These are phyloP conservation scores for Bombus sibiricus DNA, from an alignment of 1,140 invertebrate genomes.

Conservation along the genomic window DNA sequence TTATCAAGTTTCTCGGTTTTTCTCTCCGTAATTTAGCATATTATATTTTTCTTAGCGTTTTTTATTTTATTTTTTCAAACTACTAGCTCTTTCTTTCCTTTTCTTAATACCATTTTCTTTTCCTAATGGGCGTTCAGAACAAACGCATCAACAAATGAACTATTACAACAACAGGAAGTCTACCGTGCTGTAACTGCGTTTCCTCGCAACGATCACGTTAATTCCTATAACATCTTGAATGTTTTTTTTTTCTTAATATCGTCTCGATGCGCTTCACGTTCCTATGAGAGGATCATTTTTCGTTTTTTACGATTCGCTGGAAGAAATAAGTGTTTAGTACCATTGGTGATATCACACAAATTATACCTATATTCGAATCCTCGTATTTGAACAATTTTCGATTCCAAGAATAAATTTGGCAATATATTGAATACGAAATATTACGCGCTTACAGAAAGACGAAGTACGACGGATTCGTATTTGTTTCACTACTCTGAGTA, in stretches of 20 bases:
- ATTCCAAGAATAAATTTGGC: conserved; percentile 20
- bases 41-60: conserved; percentile 10
- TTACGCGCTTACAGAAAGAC: conserved; percentile 6
- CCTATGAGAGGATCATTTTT: neutral
- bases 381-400: conserved; percentile 2
- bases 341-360: neutral
- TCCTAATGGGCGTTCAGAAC: conserved; percentile 34
- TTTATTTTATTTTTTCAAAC: conserved; percentile 14
- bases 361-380: conserved; percentile 12
- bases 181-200: conserved; percentile 47
- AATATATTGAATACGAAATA: conserved; percentile 14
- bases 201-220: conserved; percentile 23
- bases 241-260: neutral
- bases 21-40: neutral
- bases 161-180: conserved; percentile 54
- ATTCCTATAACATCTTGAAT: conserved; percentile 27
- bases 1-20: conserved; percentile 3
- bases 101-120: neutral
- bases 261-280: neutral
- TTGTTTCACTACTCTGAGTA: neutral
- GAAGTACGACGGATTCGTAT: conserved; percentile 30
- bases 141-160: conserved; percentile 39
- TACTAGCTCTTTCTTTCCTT: conserved; percentile 9
- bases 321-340: conserved; percentile 3
- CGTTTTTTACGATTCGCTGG: conserved; percentile 8